Evolutionary conservation across 2,888 invertebrate species (phyloP), one percentile per base, ranked within the genome.

Genomic region (Euphydryas editha): DNA sequence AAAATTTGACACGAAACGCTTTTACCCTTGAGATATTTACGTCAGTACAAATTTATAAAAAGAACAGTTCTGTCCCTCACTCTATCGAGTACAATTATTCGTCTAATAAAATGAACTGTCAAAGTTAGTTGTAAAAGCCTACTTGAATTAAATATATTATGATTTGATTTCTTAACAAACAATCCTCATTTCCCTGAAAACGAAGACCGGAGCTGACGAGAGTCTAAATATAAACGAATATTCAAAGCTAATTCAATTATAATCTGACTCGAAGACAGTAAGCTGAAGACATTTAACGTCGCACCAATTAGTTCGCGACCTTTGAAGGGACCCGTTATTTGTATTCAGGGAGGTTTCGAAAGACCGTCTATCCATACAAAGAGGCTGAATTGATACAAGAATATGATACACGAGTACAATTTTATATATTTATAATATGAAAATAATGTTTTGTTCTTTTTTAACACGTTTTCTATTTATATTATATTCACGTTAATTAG

Each of bases 241-340:
- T 51, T 58, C 49, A 57, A 20, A 17, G 42, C 47, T 63, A 39
- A 49, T 63, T 58, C 46, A 58, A 63, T 63, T 51, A 58, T 18
- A 63, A 58, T 24, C 24, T 13, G 49, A n/a, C 58, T 58, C 49
- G 57, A 49, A 62, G 47, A 62, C 60, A 21, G 24, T 59, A 36
- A 65, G 55, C 61, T 37, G 24, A 18, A 55, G 59, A 30, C 59
- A 42, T 44, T 62, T 66, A 62, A 62, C 37, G 56, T 68, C 65
- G 21, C 62, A 44, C 62, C 62, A 62, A 68, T 66, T 68, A 68
- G 59, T 42, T 56, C 20, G 55, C 17, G 56, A 63, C 18, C 49
- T 59, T 59, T 24, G 49, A 51, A 51, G 49, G 49, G 49, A 24
- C n/a, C 24, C 24, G 21, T 51, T 24, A 51, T 51, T 51, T 51